phyloP scores from a whole-genome alignment of 2,113 vertebrate genomes.

The Potamarius usumacintae region DNA sequence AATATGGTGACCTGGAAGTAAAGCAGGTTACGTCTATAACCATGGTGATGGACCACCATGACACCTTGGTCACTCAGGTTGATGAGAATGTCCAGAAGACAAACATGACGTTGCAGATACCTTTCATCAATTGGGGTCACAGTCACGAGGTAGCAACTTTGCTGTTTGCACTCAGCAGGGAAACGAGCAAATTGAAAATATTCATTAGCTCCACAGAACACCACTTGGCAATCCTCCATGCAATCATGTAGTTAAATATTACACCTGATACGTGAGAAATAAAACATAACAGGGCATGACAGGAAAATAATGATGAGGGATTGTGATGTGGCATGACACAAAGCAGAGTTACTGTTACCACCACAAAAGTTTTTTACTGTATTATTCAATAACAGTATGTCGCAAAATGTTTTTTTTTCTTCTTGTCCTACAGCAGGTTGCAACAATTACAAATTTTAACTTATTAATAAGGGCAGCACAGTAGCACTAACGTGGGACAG shows the following conservation, averaged over 20 bases:
- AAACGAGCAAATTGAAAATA: neutral
- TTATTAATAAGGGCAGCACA: too few relatives aligned
- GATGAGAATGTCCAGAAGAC: neutral
- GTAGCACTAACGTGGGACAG: too few relatives aligned
- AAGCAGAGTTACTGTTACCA: neutral
- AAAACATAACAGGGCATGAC: neutral
- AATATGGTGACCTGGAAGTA: neutral
- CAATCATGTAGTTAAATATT: neutral
- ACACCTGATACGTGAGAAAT: neutral
- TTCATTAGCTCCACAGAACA: neutral
- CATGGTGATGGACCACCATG: neutral
- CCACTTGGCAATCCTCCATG: neutral
- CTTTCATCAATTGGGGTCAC: neutral
- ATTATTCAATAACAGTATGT: neutral
- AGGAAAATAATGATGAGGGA: neutral
- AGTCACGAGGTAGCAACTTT: neutral
- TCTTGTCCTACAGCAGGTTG: neutral
- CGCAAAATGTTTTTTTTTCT: neutral
- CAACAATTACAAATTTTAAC: neutral
- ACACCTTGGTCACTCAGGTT: neutral
- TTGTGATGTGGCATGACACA: neutral
- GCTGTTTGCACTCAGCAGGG: neutral
- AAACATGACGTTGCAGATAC: neutral
- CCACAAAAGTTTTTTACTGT: neutral
- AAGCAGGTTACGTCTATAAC: neutral